phyloP scores from a whole-genome alignment of 2,113 vertebrate genomes.

The Gallinago undulata region DNA sequence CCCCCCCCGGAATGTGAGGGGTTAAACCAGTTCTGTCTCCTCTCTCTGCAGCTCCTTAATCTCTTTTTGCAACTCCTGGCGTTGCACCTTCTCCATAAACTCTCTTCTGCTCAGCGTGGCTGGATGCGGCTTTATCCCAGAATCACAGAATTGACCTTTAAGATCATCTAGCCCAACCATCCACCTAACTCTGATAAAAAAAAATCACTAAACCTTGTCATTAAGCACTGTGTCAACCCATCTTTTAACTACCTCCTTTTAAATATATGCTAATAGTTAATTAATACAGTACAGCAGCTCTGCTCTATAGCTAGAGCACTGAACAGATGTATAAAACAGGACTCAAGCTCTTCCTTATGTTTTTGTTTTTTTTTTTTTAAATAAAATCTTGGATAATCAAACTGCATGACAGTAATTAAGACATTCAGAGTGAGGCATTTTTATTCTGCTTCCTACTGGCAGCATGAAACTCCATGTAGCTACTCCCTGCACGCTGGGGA shows the following conservation, averaged over 20 bases:
- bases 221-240: too few species aligned
- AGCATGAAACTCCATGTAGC: accelerated
- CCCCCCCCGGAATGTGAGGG: accelerated
- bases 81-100: background rate
- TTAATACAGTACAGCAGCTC: too few species aligned
- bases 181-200: too few species aligned
- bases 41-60: background rate
- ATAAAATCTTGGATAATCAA: background rate
- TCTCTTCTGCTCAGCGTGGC: accelerated
- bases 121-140: too few species aligned
- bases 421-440: background rate
- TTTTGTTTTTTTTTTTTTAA: background rate
- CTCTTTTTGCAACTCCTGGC: background rate
- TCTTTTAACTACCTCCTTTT: too few species aligned
- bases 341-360: background rate
- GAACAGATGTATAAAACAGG: background rate
- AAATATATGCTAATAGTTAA: background rate
- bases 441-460: background rate
- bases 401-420: background rate
- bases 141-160: too few species aligned
- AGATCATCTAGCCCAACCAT: too few species aligned
- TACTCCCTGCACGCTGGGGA: accelerated
- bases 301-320: too few species aligned
- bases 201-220: too few species aligned
- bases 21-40: background rate